Base-by-base conservation (phyloP, 2,797 vertebrate species). In the Phylloscopus collybita region DNA sequence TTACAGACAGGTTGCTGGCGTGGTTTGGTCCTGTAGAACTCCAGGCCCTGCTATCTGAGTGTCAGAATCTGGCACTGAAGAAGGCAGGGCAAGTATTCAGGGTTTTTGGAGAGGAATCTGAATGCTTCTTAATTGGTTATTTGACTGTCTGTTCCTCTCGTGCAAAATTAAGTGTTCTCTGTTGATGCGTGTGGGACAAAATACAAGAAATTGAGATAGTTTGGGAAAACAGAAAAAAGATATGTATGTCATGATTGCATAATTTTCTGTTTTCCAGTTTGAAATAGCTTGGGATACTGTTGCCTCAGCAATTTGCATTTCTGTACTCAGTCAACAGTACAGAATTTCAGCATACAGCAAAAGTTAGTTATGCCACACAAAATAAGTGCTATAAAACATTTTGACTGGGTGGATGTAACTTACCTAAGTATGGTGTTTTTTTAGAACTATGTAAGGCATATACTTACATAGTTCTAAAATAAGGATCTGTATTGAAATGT, bases 221-320 rank as follows among this genome's bases (percentile, higher is more conserved):
- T 76, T 38, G 4, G 20, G 29, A 40, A 4, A 16, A 70, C 27
- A 18, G 26, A 21, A 18, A 18, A 34, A 47, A 53, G 8, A 11
- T 23, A 18, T 0, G 0, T 4, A 2, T 83, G 79, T 65, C 9
- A 23, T 38, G 53, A 50, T 20, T n/a, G 19, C 53, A 36, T 50
- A 23, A 3, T 54, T 80, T 74, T 34, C 40, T 45, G 21, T 25
- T 88, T 90, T 50, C 10, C 29, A 32, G 30, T 71, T 62, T 90
- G 50, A 60, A 73, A 47, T 80, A 59, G 50, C 51, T 51, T 80
- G 40, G 16, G 30, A 45, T 86, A 71, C 45, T 69, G 9, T 54
- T 86, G n/a, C n/a, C 40, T 95, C 59, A 70, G n/a, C 36, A 70
- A 23, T 66, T 92, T 81, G 26, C 11, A 3, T 51, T 86, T 87